A percentile compares a stretch with the other conserved stretches of the same genome.
These are phyloP conservation scores for Musca vetustissima DNA, from an alignment of 1,140 invertebrate genomes.

Conservation along the genomic window DNA sequence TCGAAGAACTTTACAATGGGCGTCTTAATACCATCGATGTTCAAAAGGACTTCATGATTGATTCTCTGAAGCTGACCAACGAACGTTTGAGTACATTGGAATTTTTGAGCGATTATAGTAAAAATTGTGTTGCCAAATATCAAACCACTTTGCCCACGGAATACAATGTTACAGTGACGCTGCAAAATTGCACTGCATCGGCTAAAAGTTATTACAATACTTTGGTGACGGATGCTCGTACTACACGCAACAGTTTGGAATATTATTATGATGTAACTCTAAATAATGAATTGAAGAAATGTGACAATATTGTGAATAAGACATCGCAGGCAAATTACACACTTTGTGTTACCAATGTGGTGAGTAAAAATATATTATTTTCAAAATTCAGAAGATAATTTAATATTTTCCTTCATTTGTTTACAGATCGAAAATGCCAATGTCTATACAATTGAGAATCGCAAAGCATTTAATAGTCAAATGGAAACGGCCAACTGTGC, in stretches of 20 bases:
- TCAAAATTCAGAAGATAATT: too few species aligned
- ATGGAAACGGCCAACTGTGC: background rate
- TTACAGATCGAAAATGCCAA: background rate
- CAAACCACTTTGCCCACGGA: background rate
- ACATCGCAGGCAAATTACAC: background rate
- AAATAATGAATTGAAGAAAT: background rate
- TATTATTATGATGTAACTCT: background rate
- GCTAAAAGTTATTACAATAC: background rate
- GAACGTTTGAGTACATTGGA: slow-evolving; percentile 6
- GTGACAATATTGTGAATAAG: background rate
- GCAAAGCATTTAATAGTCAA: slow-evolving; percentile 1
- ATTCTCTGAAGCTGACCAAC: background rate
- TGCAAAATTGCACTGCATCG: slow-evolving; percentile 12
- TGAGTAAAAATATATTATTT: background rate
- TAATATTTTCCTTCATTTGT: background rate
- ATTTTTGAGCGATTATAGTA: slow-evolving; percentile 12
- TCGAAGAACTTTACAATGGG: background rate
- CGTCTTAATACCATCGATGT: background rate
- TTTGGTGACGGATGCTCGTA: background rate
- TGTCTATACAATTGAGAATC: background rate
- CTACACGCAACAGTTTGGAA: background rate
- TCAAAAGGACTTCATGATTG: background rate
- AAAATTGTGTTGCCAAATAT: slow-evolving; percentile 22
- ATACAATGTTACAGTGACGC: background rate
- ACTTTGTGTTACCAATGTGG: background rate